phyloP scores from a whole-genome alignment of 2,888 invertebrate genomes.

The Tillus elongatus region DNA sequence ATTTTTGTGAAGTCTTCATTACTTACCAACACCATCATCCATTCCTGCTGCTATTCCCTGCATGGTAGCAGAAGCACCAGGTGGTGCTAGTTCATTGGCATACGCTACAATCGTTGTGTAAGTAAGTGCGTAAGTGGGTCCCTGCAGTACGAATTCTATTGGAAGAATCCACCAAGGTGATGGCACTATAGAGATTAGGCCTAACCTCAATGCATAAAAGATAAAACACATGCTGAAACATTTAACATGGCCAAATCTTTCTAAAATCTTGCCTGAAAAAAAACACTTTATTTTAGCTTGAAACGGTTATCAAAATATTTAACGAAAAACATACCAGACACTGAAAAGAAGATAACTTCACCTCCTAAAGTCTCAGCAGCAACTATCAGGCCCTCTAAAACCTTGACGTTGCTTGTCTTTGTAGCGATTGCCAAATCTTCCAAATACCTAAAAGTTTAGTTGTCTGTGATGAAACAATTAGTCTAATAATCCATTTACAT shows the following conservation, averaged over 20 bases:
- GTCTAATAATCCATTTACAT: too few relatives aligned
- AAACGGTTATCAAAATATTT: neutral
- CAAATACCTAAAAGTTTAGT: conserved; percentile 51
- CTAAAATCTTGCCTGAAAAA: conserved; percentile 62
- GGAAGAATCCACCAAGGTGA: conserved; percentile 77
- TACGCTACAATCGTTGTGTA: conserved; percentile 71
- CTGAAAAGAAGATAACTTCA: conserved; percentile 67
- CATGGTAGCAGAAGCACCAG: conserved; percentile 69
- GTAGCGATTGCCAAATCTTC: conserved; percentile 64
- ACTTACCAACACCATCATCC: conserved; percentile 72
- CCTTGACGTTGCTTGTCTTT: conserved; percentile 56
- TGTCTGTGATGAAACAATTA: neutral
- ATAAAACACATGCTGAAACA: conserved; percentile 70
- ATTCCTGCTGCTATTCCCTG: conserved; percentile 82
- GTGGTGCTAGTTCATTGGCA: conserved; percentile 47
- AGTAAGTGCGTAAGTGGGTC: conserved; percentile 78
- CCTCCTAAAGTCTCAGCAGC: conserved; percentile 72
- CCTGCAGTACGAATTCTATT: conserved; percentile 73
- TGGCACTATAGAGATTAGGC: conserved; percentile 64
- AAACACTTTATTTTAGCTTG: conserved; percentile 4
- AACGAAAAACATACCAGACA: conserved; percentile 47
- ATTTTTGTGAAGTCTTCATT: too few relatives aligned
- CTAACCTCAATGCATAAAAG: conserved; percentile 66
- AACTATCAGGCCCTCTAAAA: conserved; percentile 70
- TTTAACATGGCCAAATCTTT: conserved; percentile 66